These are phyloP conservation scores for Scomber colias DNA, from an alignment of 2,113 vertebrate genomes.

Conservation along the genomic window DNA sequence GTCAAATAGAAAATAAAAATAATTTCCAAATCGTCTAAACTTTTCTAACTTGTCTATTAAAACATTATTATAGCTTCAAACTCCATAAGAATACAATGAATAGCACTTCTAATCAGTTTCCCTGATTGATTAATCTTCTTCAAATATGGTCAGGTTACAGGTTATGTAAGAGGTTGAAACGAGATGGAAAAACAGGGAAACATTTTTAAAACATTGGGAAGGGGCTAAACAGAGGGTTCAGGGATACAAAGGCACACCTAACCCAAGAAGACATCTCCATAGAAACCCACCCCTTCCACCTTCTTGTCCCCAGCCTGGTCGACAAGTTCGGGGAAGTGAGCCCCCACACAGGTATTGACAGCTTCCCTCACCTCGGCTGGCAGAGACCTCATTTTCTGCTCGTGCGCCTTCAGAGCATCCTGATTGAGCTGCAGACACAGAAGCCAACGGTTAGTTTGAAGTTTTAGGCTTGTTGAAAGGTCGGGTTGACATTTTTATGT, in stretches of 20 bases:
- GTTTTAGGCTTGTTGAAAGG: neutral
- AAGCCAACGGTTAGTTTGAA: conserved; percentile 30
- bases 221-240: neutral
- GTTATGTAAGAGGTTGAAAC: conserved; percentile 26
- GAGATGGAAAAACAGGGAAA: neutral
- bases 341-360: conserved; percentile 82
- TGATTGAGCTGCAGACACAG: conserved; percentile 87
- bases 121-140: conserved; percentile 7
- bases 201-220: too few species aligned
- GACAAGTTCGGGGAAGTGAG: conserved; percentile 80
- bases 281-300: conserved; percentile 57
- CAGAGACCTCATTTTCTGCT: conserved; percentile 85
- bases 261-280: conserved; percentile 82
- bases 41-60: neutral
- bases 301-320: conserved; percentile 67
- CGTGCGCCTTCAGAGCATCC: conserved; percentile 84
- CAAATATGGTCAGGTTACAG: neutral
- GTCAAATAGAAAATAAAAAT: conserved; percentile 4
- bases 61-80: conserved; percentile 10
- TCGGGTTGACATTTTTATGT: conserved; percentile 8
- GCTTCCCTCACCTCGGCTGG: conserved; percentile 83
- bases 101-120: conserved; percentile 34
- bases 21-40: conserved; percentile 10
- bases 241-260: conserved; percentile 51
- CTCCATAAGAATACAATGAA: conserved; percentile 24